phyloP scores from a whole-genome alignment of 2,888 invertebrate genomes.

The Bimastos eiseni region DNA sequence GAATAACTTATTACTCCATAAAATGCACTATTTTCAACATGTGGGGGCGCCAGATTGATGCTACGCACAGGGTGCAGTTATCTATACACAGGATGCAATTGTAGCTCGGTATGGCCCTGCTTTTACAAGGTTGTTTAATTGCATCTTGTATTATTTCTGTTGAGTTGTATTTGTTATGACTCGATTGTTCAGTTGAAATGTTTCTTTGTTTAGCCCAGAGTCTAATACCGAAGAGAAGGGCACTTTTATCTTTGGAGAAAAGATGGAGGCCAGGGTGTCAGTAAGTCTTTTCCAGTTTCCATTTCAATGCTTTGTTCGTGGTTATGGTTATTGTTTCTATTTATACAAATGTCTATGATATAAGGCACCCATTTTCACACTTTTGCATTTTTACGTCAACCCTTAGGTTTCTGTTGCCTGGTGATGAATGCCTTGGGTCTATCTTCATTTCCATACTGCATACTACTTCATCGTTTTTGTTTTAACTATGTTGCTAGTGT shows the following conservation, averaged over 20 bases:
- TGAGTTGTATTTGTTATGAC: not conserved
- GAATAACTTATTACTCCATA: too few species aligned
- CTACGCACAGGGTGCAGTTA: too few species aligned
- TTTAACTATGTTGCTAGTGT: not conserved
- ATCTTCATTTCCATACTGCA: not conserved
- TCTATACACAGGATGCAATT: too few species aligned
- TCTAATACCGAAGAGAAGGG: not conserved
- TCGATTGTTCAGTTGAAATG: not conserved
- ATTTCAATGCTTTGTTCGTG: not conserved
- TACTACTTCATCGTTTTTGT: not conserved
- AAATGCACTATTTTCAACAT: too few species aligned
- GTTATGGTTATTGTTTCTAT: not conserved
- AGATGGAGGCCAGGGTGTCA: not conserved
- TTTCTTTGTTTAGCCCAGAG: not conserved
- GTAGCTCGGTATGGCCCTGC: too few species aligned
- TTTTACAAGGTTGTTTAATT: not conserved
- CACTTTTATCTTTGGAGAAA: conserved; percentile 10
- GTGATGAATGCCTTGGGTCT: not conserved
- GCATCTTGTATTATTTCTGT: not conserved
- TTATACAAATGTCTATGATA: not conserved
- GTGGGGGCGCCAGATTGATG: too few species aligned
- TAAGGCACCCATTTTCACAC: not conserved
- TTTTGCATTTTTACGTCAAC: not conserved
- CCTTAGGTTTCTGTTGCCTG: not conserved
- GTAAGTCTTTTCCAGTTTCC: not conserved